Base-by-base conservation (phyloP, 2,888 invertebrate genomes). In the Acanthosepion lycidas region DNA sequence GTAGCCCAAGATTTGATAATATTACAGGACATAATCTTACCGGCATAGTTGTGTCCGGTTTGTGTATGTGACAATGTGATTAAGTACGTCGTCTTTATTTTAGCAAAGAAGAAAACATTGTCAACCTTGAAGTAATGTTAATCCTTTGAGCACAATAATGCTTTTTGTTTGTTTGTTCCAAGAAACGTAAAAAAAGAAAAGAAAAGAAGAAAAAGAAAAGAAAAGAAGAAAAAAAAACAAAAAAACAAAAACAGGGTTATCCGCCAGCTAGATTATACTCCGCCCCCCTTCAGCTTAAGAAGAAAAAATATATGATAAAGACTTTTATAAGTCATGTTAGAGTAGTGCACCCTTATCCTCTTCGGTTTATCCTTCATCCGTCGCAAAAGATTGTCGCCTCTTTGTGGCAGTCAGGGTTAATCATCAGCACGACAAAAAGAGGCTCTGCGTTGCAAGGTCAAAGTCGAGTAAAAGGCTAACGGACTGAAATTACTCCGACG, bases 341-440 rank as follows among this genome's bases (percentile, higher is more conserved):
- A 33, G 78, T n/a, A 78, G 78, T 33, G n/a, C 78, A 78, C 78
- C 78, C n/a, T 78, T 12, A 78, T 78, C n/a, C n/a, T 15, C 4
- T 78, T n/a, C n/a, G 78, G 78, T n/a, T 78, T n/a, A 78, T 78
- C 78, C 78, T n/a, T 15, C n/a, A 78, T 78, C 78, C 78, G n/a
- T 33, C 15, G 78, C 23, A 33, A 33, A 78, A 78, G 78, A 78
- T 78, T 78, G 78, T 78, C 78, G 78, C 78, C 78, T 78, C 78
- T 78, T 78, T 78, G 78, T n/a, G 12, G 78, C n/a, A 33, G 4
- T n/a, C 78, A n/a, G 78, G 3, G 23, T 8, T n/a, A 78, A 78
- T 78, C n/a, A 78, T n/a, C n/a, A 9, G n/a, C 6, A 78, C 59
- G 6, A 59, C 23, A 23, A 78, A 18, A 33, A 78, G n/a, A 33